Conservation (phyloP, 1,140 invertebrate genomes). For the Neelides sp. region DNA sequence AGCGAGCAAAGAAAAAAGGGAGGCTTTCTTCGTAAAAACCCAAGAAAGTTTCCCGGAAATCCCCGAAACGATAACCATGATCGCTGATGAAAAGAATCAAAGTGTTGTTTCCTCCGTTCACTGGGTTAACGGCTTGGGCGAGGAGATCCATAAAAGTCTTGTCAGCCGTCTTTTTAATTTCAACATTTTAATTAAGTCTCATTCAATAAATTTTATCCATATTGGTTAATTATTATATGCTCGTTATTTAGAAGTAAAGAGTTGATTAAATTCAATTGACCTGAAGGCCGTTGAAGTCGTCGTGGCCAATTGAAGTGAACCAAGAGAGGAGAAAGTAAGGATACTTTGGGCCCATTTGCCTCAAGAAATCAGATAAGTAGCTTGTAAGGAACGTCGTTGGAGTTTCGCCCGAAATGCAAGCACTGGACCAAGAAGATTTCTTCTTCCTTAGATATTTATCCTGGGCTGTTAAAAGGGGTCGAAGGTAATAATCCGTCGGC, state of each 20-base stretch:
- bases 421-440: neutral
- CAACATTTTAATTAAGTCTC: too few species aligned
- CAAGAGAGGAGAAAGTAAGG: conserved; percentile 28
- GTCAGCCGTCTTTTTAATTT: conserved; percentile 19
- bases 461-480: conserved; percentile 20
- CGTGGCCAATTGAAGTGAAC: conserved; percentile 27
- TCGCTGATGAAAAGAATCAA: conserved; percentile 31
- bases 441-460: conserved; percentile 6
- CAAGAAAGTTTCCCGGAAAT: conserved; percentile 28
- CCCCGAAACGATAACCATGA: conserved; percentile 29
- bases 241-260: too few species aligned
- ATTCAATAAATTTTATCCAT: too few species aligned
- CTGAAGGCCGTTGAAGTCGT: conserved; percentile 27
- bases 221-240: too few species aligned
- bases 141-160: conserved; percentile 14
- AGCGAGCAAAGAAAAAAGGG: conserved; percentile 29
- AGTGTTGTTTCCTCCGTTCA: conserved; percentile 18
- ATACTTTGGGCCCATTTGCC: neutral
- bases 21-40: conserved; percentile 32
- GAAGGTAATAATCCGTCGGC: conserved; percentile 29
- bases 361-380: neutral
- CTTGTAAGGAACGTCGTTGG: neutral
- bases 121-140: conserved; percentile 1
- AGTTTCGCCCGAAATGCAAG: neutral
- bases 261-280: conserved; percentile 10